Evolutionary conservation across 2,888 invertebrate species (phyloP), one percentile per base, ranked within the genome.

Genomic region (Metallyticus violacea): DNA sequence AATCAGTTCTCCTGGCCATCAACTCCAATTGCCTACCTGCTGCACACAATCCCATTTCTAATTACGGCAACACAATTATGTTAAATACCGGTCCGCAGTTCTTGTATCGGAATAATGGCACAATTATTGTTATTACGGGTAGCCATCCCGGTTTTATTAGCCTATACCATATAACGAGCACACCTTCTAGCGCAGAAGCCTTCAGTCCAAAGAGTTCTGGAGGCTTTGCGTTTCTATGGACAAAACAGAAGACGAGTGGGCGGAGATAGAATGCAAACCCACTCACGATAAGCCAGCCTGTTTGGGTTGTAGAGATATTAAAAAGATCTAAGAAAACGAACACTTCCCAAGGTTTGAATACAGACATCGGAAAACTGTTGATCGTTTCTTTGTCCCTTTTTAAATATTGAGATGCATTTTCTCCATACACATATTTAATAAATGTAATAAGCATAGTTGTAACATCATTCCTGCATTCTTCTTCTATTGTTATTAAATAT

Each of bases 1-100:
- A 83, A 83, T 83, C 83, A 83, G 77, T 77, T 83, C 83, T 77
- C 83, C 77, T 83, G 29, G 77, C 83, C 83, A 83, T 62, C 40
- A 62, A 62, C 40, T n/a, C n/a, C n/a, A n/a, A n/a, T n/a, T n/a
- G n/a, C n/a, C n/a, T n/a, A n/a, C n/a, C n/a, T n/a, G n/a, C n/a
- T n/a, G n/a, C n/a, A n/a, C 40, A 62, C 40, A 62, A 62, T 62
- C 40, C 40, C 40, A 62, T 62, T 62, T 62, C n/a, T 77, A 77
- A 83, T 83, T 83, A 83, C 83, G 76, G 28, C 7, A 77, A 22
- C 77, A n/a, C 77, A 30, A 83, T 83, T 83, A 83, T 77, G 29
- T 28, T 83, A 27, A 83, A 83, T 83, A 77, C 77, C 76, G 77
- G 83, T 77, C 27, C 77, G 26, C 25, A 25, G 27, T 83, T 82